A percentile compares a stretch with the other conserved stretches of the same genome.
Evolutionary conservation across 2,113 vertebrate species (phyloP).

Genomic region (Origma solitaria): DNA sequence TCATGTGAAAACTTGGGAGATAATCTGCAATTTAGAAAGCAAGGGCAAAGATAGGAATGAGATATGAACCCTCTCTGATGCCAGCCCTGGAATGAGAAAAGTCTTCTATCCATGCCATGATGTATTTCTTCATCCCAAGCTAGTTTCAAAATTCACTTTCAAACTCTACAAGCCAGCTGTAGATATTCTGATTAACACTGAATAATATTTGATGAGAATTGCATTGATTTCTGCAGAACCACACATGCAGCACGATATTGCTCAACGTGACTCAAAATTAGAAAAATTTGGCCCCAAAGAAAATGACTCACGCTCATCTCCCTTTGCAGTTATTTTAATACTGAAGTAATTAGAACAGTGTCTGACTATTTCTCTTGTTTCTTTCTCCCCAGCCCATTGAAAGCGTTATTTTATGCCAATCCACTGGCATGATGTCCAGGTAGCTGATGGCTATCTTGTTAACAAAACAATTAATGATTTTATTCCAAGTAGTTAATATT

Average conservation of each 20-base stretch:
- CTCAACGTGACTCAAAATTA: not conserved
- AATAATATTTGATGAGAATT: not conserved
- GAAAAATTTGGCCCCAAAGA: conserved; percentile 37
- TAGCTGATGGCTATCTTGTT: not conserved
- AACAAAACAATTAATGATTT: not conserved
- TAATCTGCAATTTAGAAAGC: not conserved
- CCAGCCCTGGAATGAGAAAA: not conserved
- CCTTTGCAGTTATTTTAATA: conserved; percentile 25
- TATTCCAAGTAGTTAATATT: not conserved
- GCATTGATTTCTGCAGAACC: not conserved
- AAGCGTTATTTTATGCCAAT: not conserved
- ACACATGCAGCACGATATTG: not conserved
- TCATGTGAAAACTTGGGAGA: rapidly evolving
- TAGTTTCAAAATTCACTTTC: not conserved
- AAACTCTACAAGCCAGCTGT: not conserved
- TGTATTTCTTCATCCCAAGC: not conserved
- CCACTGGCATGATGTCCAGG: not conserved
- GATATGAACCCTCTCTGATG: not conserved
- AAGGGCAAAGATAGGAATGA: rapidly evolving
- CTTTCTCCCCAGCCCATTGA: not conserved
- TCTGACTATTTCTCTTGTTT: not conserved
- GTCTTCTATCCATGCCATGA: not conserved
- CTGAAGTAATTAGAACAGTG: not conserved
- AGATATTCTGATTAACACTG: not conserved
- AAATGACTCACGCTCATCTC: conserved; percentile 32